Evolutionary conservation across 2,113 vertebrate species (phyloP).

Genomic region (Solenodon paradoxus): DNA sequence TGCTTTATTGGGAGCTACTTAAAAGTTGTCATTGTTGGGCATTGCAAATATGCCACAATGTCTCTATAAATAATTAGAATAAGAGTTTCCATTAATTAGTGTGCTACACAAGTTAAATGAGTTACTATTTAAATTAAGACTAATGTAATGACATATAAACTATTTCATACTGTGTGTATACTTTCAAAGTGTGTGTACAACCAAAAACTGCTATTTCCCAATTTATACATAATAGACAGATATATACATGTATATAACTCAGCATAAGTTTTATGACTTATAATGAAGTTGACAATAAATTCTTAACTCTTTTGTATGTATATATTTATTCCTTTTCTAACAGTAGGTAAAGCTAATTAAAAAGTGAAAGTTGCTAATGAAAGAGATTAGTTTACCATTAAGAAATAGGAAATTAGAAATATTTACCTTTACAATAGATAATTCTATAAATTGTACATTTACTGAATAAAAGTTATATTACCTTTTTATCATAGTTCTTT

Average conservation of each 20-base stretch:
- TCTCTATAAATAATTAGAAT: slow-evolving; percentile 48
- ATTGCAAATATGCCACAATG: slow-evolving; percentile 21
- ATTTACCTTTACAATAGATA: background rate
- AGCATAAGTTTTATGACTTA: background rate
- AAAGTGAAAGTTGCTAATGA: background rate
- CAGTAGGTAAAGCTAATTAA: background rate
- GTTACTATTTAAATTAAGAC: slow-evolving; percentile 66
- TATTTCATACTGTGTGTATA: background rate
- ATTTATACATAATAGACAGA: background rate
- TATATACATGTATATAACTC: background rate
- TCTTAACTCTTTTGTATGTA: background rate
- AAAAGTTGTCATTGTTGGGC: slow-evolving; percentile 28
- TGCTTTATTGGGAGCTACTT: slow-evolving; percentile 47
- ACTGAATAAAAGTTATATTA: background rate
- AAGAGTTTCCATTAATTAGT: slow-evolving; percentile 56
- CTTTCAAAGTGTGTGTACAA: background rate
- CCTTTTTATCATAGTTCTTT: background rate
- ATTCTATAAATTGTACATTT: background rate
- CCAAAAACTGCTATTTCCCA: background rate
- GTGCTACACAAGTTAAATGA: slow-evolving; percentile 13
- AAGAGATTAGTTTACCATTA: background rate
- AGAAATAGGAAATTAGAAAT: background rate
- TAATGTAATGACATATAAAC: background rate
- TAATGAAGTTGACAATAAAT: background rate
- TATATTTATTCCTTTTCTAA: background rate